Base-by-base conservation (phyloP, 2,797 vertebrate genomes). In the Acanthis flammea region DNA sequence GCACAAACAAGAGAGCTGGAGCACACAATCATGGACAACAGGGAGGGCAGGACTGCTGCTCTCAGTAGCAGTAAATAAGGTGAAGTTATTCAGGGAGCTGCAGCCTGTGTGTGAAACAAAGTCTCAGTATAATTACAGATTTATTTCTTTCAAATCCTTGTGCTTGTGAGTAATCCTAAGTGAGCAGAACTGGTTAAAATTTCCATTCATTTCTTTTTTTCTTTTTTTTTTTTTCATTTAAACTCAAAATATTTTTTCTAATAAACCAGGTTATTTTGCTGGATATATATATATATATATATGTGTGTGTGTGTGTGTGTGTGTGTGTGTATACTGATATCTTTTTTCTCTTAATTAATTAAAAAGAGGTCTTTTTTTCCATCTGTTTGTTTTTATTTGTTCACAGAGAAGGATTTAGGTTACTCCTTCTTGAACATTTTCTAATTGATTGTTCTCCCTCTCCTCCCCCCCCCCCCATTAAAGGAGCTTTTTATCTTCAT, bases 1-100 rank as follows among this genome's bases (percentile, higher is more conserved):
- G 84, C 81, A 57, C 91, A 94, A 95, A 89, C 81, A 92, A 95
- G 86, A 55, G 78, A 70, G 60, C 84, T 79, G 92, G 62, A 87
- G 76, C 89, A 47, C 84, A 80, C 87, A 39, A 3, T 70, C 89
- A 41, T 14, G 4, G 74, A 70, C 91, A 92, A 66, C 31, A 0
- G 73, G 58, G 58, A 94, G 61, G 87, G 78, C 89, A 91, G 81
- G 54, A 65, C 61, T 94, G 60, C 63, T 91, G 84, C 78, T 82
- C 87, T 91, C 84, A 50, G 81, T 27, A 82, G 81, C 48, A 9
- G 71, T 86, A 78, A 92, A 93, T 92, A 93, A 86, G 50, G 77
- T 86, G 73, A 89, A 94, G 75, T 67, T 91, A 89, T 35, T 78
- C 48, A 35, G 47, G 48, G 76, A 90, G 73, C 67, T 80, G 50